Percentiles rank a stretch among this genome's conserved stretches.
Conservation (phyloP, 2,113 vertebrate genomes). For the Lagopus leucura region DNA sequence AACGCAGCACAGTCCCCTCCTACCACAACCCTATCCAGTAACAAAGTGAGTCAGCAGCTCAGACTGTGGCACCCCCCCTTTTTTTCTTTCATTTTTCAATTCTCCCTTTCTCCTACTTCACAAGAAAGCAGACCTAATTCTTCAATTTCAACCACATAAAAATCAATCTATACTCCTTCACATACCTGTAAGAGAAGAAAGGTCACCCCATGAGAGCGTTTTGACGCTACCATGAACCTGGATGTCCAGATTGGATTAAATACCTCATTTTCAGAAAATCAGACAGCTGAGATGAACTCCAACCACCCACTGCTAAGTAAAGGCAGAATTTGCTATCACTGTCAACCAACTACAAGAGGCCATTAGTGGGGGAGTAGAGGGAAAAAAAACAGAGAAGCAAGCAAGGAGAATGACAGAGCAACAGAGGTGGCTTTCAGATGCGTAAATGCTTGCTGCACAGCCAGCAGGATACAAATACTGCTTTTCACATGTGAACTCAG, state of each 20-base stretch:
- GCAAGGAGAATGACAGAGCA: not conserved
- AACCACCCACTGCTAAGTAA: not conserved
- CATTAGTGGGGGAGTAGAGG: not conserved
- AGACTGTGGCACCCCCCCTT: fast-evolving
- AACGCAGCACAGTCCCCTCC: not conserved
- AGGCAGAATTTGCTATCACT: not conserved
- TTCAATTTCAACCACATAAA: not conserved
- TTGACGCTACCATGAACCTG: not conserved
- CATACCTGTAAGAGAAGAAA: no score
- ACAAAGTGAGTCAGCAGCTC: fast-evolving
- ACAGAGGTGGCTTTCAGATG: not conserved
- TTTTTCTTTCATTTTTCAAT: not conserved
- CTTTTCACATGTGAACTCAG: not conserved
- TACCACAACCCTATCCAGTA: not conserved
- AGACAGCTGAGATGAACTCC: not conserved
- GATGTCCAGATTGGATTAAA: not conserved
- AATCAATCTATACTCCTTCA: not conserved
- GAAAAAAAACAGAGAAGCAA: not conserved
- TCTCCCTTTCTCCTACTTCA: not conserved
- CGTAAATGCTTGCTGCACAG: not conserved
- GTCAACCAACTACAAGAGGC: not conserved
- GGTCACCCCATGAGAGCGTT: not conserved
- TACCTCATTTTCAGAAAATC: not conserved
- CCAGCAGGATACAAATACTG: not conserved
- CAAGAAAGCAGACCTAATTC: not conserved